A percentile compares a stretch with the other conserved stretches of the same genome.
Evolutionary conservation across 1,140 invertebrate genomes (phyloP).

Genomic region (Camponotus vicinus): DNA sequence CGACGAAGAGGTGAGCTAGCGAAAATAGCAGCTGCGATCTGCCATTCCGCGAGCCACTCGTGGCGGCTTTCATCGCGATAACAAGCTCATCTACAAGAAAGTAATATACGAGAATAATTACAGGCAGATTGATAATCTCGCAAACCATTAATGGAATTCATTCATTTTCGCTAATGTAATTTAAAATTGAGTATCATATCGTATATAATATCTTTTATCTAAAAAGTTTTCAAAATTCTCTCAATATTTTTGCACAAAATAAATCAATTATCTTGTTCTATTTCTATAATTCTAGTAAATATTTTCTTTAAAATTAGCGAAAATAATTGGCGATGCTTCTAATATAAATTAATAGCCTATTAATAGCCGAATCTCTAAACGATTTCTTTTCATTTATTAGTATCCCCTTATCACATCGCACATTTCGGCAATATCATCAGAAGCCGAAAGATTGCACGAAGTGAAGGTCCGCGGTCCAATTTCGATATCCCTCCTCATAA

Average conservation of each 20-base stretch:
- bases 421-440: slow-evolving; percentile 57
- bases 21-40: slow-evolving; percentile 73
- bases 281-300: background rate
- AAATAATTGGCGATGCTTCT: slow-evolving; percentile 3
- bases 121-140: background rate
- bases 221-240: background rate
- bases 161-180: slow-evolving; percentile 8
- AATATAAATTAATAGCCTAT: slow-evolving; percentile 23
- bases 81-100: slow-evolving; percentile 37
- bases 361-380: background rate
- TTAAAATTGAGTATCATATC: background rate
- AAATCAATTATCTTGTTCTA: background rate
- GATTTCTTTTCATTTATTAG: slow-evolving; percentile 68
- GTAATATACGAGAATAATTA: slow-evolving; percentile 33
- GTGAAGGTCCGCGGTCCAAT: slow-evolving; percentile 61
- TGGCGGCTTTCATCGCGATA: slow-evolving; percentile 42
- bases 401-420: slow-evolving; percentile 58
- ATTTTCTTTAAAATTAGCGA: background rate
- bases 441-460: slow-evolving; percentile 38
- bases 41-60: slow-evolving; percentile 61
- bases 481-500: slow-evolving; percentile 79
- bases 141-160: slow-evolving; percentile 14
- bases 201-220: background rate
- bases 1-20: slow-evolving; percentile 68
- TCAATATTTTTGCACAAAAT: background rate